Percentiles rank a stretch among this genome's conserved stretches.
These are phyloP conservation scores for Copsychus sechellarum DNA, from an alignment of 2,113 vertebrate species.

Conservation along the genomic window DNA sequence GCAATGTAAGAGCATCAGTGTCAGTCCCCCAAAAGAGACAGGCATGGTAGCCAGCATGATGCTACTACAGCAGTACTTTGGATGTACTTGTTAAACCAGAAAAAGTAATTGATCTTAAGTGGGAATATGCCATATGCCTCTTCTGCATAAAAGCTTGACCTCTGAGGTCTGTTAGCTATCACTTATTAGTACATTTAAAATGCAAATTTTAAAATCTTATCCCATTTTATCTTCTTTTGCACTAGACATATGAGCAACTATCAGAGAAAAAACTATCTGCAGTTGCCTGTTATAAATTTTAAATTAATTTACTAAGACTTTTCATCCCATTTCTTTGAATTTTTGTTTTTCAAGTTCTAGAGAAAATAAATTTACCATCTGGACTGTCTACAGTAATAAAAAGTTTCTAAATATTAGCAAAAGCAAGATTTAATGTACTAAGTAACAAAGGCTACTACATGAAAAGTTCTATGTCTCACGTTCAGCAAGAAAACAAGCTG, in stretches of 20 bases:
- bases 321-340: neutral
- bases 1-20: neutral
- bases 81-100: neutral
- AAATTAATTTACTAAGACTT: neutral
- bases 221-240: neutral
- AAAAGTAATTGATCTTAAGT: neutral
- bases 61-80: neutral
- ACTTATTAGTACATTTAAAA: neutral
- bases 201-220: neutral
- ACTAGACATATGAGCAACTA: neutral
- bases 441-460: neutral
- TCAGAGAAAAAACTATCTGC: neutral
- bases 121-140: neutral
- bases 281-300: neutral
- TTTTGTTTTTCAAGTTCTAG: neutral
- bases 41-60: neutral
- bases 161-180: neutral
- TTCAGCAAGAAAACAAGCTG: neutral
- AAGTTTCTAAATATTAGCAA: neutral
- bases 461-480: neutral
- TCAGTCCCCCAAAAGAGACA: fast-evolving
- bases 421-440: neutral
- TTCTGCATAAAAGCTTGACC: neutral
- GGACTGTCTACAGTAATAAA: neutral
- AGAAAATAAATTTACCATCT: neutral